Evolutionary conservation across 2,888 invertebrate genomes (phyloP).

Genomic region (Morpho helenor): DNA sequence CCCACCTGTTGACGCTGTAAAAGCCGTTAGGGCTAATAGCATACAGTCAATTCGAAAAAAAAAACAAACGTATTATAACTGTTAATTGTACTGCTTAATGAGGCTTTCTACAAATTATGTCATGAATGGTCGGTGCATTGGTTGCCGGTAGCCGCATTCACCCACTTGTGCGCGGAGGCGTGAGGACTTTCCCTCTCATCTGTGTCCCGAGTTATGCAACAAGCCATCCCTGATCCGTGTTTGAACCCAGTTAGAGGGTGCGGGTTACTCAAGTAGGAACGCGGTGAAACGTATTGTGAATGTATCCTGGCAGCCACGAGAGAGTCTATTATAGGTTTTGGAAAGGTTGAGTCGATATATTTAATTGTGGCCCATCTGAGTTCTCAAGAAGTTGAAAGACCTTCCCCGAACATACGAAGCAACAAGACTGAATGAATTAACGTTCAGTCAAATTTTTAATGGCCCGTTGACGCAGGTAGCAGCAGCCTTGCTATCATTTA

Average conservation of each 20-base stretch:
- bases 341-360: neutral
- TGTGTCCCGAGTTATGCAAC: conserved; percentile 57
- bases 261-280: conserved; percentile 18
- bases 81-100: conserved; percentile 52
- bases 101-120: conserved; percentile 70
- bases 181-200: conserved; percentile 77
- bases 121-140: conserved; percentile 73
- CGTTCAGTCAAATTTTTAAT: too few species aligned
- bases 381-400: too few species aligned
- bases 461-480: too few species aligned
- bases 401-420: too few species aligned
- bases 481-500: too few species aligned
- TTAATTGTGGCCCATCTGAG: neutral
- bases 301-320: neutral
- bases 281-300: conserved; percentile 11
- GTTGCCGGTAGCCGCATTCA: conserved; percentile 69
- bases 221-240: conserved; percentile 23
- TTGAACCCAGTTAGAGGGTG: conserved; percentile 22
- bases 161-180: conserved; percentile 71
- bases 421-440: too few species aligned
- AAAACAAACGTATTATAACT: conserved; percentile 20
- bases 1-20: too few species aligned
- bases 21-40: too few species aligned
- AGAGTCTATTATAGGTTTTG: conserved; percentile 6
- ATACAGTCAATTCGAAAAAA: too few species aligned